A percentile compares a stretch with the other conserved stretches of the same genome.
phyloP scores from a whole-genome alignment of 1,140 invertebrate genomes.

The Papilio xuthus region DNA sequence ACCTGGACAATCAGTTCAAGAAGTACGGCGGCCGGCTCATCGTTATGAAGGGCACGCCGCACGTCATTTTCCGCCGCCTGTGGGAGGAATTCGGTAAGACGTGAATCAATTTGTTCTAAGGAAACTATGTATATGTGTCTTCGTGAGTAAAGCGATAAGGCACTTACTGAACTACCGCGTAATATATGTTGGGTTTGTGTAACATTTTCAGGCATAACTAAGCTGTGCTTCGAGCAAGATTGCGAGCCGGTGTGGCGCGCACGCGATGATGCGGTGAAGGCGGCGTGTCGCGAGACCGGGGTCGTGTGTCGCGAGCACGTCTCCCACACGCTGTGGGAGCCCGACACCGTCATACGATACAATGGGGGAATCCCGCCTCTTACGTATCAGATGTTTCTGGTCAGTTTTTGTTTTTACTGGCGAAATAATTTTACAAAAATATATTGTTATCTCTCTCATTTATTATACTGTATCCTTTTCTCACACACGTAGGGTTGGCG shows the following conservation, averaged over 20 bases:
- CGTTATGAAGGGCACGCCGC: conserved; percentile 85
- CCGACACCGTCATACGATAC: conserved; percentile 84
- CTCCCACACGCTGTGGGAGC: conserved; percentile 89
- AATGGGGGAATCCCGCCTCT: conserved; percentile 88
- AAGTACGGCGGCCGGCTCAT: conserved; percentile 83
- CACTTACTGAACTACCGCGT: neutral
- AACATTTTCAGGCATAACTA: conserved; percentile 69
- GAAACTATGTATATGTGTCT: neutral
- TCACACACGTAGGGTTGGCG: too few species aligned
- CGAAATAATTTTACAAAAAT: neutral
- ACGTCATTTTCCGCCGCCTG: conserved; percentile 83
- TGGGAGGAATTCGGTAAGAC: conserved; percentile 81
- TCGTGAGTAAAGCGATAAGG: neutral
- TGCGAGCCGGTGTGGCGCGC: conserved; percentile 87
- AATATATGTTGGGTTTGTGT: neutral
- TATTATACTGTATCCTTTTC: too few species aligned
- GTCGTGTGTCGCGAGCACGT: conserved; percentile 84
- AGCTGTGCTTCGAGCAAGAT: conserved; percentile 86
- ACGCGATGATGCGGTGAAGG: conserved; percentile 83
- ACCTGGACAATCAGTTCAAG: conserved; percentile 85
- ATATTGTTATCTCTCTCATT: too few species aligned
- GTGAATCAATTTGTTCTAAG: neutral
- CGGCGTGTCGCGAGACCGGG: conserved; percentile 81
- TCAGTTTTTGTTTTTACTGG: conserved; percentile 52
- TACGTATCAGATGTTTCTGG: conserved; percentile 88